A percentile compares a stretch with the other conserved stretches of the same genome.
These are phyloP conservation scores for Proteles cristata DNA, from an alignment of 2,113 vertebrate genomes.

Conservation along the genomic window DNA sequence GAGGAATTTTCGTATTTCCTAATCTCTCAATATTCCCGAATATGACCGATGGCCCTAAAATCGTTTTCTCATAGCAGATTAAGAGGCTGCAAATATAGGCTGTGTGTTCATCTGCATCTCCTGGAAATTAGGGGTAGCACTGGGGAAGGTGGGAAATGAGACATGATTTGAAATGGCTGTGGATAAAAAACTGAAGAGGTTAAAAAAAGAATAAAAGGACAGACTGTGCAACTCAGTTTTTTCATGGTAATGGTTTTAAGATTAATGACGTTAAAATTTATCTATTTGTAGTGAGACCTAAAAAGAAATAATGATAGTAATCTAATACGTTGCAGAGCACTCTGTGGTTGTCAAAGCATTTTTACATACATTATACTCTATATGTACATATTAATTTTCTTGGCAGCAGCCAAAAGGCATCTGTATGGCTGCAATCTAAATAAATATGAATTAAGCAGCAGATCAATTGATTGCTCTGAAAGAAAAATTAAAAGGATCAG, in stretches of 20 bases:
- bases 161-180: slow-evolving; percentile 27
- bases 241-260: slow-evolving; percentile 74
- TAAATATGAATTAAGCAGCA: slow-evolving; percentile 85
- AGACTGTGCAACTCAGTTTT: slow-evolving; percentile 70
- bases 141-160: slow-evolving; percentile 41
- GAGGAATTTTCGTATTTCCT: slow-evolving; percentile 14
- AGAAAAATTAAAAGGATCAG: slow-evolving; percentile 84
- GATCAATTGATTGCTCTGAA: slow-evolving; percentile 82
- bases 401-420: slow-evolving; percentile 85
- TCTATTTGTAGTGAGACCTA: slow-evolving; percentile 79
- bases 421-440: slow-evolving; percentile 83
- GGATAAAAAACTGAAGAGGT: slow-evolving; percentile 52
- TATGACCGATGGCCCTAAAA: background rate
- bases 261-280: slow-evolving; percentile 81
- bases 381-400: slow-evolving; percentile 85
- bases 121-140: background rate
- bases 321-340: slow-evolving; percentile 63
- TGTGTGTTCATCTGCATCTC: background rate
- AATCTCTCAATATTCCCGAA: slow-evolving; percentile 16
- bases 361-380: slow-evolving; percentile 74
- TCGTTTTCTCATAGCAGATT: background rate
- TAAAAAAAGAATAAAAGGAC: slow-evolving; percentile 54
- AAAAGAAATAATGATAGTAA: slow-evolving; percentile 82
- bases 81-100: background rate
- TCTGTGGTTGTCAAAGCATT: slow-evolving; percentile 73